Percentiles rank a stretch among this genome's conserved stretches.
Evolutionary conservation across 2,797 vertebrate species (phyloP).

Genomic region (Sardinella longiceps): DNA sequence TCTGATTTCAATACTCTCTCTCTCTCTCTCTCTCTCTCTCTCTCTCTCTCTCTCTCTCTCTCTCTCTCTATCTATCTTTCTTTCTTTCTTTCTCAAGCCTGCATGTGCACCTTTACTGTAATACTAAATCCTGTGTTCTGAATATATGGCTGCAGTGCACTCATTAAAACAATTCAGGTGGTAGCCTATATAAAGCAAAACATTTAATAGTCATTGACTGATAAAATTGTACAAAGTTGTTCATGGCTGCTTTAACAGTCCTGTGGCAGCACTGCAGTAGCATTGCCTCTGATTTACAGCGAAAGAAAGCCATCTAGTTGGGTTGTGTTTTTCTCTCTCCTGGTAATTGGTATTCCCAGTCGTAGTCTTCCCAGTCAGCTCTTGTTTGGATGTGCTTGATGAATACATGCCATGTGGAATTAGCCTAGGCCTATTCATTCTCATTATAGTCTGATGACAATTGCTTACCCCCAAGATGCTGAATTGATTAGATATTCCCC

Average conservation of each 20-base stretch:
- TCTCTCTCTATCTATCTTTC: too few species aligned
- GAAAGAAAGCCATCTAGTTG: not conserved
- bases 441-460: slow-evolving; percentile 72
- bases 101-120: too few species aligned
- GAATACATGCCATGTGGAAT: slow-evolving; percentile 62
- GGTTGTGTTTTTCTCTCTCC: not conserved
- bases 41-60: too few species aligned
- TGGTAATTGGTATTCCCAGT: slow-evolving; percentile 3
- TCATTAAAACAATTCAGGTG: not conserved
- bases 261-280: not conserved
- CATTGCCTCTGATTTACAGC: not conserved
- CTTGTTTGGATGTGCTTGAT: slow-evolving; percentile 45
- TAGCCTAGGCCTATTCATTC: slow-evolving; percentile 69
- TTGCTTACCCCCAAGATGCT: slow-evolving; percentile 58
- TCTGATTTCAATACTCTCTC: too few species aligned
- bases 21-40: too few species aligned
- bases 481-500: slow-evolving; percentile 67
- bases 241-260: not conserved
- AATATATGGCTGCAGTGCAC: not conserved
- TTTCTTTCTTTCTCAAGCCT: too few species aligned
- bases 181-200: too few species aligned
- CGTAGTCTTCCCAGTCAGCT: slow-evolving; percentile 36
- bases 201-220: not conserved
- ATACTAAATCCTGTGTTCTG: too few species aligned
- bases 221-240: not conserved